These are phyloP conservation scores for Geopemphigus sp. DNA, from an alignment of 1,140 invertebrate species.

Conservation along the genomic window DNA sequence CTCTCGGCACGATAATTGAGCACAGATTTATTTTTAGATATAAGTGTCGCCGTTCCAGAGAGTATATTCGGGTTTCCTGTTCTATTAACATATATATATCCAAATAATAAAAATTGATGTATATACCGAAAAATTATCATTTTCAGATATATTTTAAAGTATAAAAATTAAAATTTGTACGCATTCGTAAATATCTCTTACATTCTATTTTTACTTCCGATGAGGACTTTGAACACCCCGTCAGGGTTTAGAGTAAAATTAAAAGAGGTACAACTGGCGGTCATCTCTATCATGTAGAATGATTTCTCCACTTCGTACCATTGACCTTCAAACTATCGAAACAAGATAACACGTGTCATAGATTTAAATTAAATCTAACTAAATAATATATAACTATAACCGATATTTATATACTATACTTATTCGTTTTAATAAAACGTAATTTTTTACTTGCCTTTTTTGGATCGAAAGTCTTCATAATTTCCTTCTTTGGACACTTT, in stretches of 20 bases:
- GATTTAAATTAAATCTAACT: too few relatives aligned
- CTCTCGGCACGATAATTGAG: conserved; percentile 62
- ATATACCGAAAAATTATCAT: background rate
- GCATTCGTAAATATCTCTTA: conserved; percentile 53
- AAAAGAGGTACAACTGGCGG: conserved; percentile 65
- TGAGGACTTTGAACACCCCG: conserved; percentile 60
- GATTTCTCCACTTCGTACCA: conserved; percentile 73
- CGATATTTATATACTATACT: too few relatives aligned
- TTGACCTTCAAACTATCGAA: conserved; percentile 64
- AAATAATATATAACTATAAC: too few relatives aligned
- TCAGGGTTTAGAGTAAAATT: conserved; percentile 59
- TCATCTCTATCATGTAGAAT: conserved; percentile 68
- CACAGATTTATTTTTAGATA: conserved; percentile 57
- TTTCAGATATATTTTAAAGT: background rate
- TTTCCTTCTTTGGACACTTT: conserved; percentile 38
- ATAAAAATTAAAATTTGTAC: background rate
- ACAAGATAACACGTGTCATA: background rate
- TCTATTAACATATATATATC: conserved; percentile 56
- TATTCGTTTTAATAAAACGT: background rate
- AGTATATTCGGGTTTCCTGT: conserved; percentile 56
- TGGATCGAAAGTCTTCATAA: conserved; percentile 14
- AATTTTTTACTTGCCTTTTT: background rate
- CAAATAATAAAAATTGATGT: background rate
- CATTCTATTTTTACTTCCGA: conserved; percentile 64
- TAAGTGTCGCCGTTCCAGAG: conserved; percentile 59